phyloP scores from a whole-genome alignment of 2,888 invertebrate genomes.

The Eristalinus sepulchralis region DNA sequence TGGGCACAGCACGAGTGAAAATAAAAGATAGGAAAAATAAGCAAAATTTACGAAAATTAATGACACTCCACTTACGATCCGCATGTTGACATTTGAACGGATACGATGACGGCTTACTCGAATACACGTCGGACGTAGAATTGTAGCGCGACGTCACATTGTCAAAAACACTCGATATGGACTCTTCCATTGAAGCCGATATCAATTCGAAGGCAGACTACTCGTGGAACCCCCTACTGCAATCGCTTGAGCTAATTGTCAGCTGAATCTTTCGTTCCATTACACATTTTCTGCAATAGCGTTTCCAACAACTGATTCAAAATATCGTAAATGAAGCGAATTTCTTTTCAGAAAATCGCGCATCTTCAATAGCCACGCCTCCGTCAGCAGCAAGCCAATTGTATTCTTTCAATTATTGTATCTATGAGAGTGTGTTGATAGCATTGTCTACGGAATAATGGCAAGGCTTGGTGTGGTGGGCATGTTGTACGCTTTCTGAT shows the following conservation, averaged over 20 bases:
- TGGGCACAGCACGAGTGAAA: neutral
- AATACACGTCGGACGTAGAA: constrained; percentile 22
- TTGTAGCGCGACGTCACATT: constrained; percentile 49
- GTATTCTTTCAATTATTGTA: constrained; percentile 12
- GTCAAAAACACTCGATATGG: constrained; percentile 25
- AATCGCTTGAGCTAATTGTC: neutral
- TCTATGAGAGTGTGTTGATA: constrained; percentile 15
- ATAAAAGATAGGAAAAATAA: neutral
- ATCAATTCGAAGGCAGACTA: neutral
- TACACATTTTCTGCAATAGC: constrained; percentile 50
- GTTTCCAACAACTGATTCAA: constrained; percentile 47
- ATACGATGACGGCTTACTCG: constrained; percentile 12
- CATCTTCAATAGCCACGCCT: constrained; percentile 58
- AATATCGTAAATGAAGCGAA: constrained; percentile 32
- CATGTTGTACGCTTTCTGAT: constrained; percentile 16
- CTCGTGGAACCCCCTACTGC: neutral
- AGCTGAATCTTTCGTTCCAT: constrained; percentile 10
- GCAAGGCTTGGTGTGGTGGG: neutral
- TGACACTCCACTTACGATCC: constrained; percentile 43
- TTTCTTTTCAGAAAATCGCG: constrained; percentile 44
- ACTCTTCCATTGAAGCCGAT: constrained; percentile 47
- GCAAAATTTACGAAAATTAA: neutral
- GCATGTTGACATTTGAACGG: constrained; percentile 32
- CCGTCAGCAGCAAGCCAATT: constrained; percentile 38
- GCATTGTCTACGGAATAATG: constrained; percentile 17